Conservation (phyloP, 2,113 vertebrate species). For the Camelus dromedarius region DNA sequence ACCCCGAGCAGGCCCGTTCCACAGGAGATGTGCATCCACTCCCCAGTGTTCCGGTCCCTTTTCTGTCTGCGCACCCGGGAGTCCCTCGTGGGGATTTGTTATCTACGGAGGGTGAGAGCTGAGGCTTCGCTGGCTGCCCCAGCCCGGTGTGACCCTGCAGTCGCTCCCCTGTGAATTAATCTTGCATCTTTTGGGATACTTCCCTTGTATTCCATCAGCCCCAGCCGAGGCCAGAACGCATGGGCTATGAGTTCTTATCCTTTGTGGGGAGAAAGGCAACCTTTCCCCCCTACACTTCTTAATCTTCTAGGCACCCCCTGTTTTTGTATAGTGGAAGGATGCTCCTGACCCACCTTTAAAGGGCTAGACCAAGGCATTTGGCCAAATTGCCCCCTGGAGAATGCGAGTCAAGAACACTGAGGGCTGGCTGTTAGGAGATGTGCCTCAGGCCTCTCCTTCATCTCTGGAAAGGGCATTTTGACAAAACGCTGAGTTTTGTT, state of each 20-base stretch:
- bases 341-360: background rate
- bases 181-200: conserved; percentile 80
- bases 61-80: background rate
- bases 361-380: accelerated
- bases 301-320: background rate
- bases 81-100: no score
- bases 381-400: background rate
- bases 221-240: conserved; percentile 61
- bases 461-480: background rate
- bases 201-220: conserved; percentile 78
- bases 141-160: conserved; percentile 68
- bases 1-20: accelerated
- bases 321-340: background rate
- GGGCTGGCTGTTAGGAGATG: accelerated
- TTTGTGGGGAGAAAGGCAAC: conserved; percentile 43
- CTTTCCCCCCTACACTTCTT: background rate
- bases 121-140: accelerated
- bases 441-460: background rate
- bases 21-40: background rate
- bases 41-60: accelerated
- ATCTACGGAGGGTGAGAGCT: accelerated
- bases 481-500: background rate
- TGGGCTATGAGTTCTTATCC: conserved; percentile 49
- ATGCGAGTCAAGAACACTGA: accelerated
- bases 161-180: conserved; percentile 72